These are phyloP conservation scores for Tarsius wallacei DNA, from an alignment of 2,797 vertebrate species.

Conservation along the genomic window DNA sequence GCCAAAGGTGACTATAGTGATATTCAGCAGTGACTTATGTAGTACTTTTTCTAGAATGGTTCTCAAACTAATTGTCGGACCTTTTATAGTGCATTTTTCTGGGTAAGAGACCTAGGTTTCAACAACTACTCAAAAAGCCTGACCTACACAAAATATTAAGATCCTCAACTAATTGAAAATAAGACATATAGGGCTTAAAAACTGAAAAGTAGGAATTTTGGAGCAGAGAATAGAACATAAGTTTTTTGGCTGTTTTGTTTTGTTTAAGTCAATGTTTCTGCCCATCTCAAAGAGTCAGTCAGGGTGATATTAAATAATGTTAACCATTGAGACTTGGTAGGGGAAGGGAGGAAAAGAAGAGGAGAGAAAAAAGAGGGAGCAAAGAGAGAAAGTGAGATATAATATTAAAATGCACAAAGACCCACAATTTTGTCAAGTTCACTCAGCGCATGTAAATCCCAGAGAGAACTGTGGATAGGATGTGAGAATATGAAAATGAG, in stretches of 20 bases:
- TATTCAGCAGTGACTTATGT: too few species aligned
- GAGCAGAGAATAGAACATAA: neutral
- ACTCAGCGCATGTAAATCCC: neutral
- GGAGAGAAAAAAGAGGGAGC: neutral
- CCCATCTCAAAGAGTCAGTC: neutral
- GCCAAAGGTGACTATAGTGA: too few species aligned
- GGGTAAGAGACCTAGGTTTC: neutral
- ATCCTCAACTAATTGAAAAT: neutral
- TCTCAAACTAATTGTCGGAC: too few species aligned
- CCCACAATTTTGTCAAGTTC: neutral
- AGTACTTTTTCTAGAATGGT: too few species aligned
- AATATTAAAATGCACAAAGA: neutral
- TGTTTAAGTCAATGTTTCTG: neutral
- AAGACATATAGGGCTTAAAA: constrained; percentile 2
- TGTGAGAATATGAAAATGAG: neutral
- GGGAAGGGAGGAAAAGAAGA: too few species aligned
- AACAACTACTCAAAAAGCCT: neutral
- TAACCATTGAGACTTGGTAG: neutral
- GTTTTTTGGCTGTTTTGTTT: neutral
- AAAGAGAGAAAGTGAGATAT: neutral
- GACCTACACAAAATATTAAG: neutral
- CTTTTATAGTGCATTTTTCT: neutral
- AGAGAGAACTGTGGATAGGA: neutral
- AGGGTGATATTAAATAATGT: neutral
- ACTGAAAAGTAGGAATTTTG: neutral